A percentile compares a stretch with the other conserved stretches of the same genome.
Conservation (phyloP, 2,113 vertebrate species). For the Sus scrofa region DNA sequence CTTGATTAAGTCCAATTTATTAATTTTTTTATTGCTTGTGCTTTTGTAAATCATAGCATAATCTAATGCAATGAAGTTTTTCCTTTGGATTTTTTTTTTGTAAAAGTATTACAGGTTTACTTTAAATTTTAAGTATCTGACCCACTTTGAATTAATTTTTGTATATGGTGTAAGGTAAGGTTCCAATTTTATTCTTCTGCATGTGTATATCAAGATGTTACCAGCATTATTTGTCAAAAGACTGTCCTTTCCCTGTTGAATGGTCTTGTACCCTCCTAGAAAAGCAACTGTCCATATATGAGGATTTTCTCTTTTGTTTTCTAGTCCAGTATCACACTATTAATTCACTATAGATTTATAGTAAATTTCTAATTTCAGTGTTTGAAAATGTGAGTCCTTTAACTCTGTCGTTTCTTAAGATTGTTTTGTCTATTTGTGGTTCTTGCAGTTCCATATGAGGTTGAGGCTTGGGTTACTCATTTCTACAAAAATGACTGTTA, state of each 20-base stretch:
- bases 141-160: background rate
- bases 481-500: background rate
- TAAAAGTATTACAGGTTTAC: background rate
- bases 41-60: background rate
- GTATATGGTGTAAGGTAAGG: background rate
- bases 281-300: background rate
- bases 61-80: background rate
- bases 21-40: background rate
- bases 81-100: background rate
- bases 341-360: background rate
- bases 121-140: background rate
- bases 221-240: background rate
- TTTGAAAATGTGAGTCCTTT: background rate
- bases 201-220: background rate
- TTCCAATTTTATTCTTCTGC: background rate
- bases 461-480: background rate
- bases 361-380: background rate
- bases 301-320: background rate
- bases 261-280: background rate
- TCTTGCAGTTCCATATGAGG: background rate
- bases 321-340: background rate
- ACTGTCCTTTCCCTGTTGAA: background rate
- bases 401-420: background rate
- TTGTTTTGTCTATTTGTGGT: background rate
- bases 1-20: background rate